Evolutionary conservation across 2,113 vertebrate genomes (phyloP), one percentile per base, ranked within the genome.

Genomic region (Myxocyprinus asiaticus): DNA sequence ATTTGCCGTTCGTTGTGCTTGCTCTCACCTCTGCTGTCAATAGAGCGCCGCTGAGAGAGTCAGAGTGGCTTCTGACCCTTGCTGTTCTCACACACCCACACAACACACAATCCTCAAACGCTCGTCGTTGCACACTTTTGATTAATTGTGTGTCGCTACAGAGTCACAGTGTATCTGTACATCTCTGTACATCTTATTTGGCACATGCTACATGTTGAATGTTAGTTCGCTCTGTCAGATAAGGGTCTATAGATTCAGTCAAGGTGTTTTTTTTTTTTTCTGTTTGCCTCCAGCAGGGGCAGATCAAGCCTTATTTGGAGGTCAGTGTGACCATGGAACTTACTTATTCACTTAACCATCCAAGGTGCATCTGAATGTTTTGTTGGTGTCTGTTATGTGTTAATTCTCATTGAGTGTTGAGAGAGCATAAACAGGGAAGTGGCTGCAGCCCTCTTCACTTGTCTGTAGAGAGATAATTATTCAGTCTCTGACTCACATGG

Each of bases 181-280:
- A 93, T 94, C 93, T 94, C 93, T 93, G 89, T 77, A 67, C 51
- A 80, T 81, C 74, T 86, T 87, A 83, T 85, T 79, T 59, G 76
- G 55, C 47, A 81, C 70, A 55, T 65, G 15, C 90, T 92, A 91
- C 92, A 94, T 93, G 94, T 96, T 91, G 92, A 95, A 93, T 95
- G 94, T 95, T 94, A 93, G 93, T 93, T 95, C 94, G 95, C 95
- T 93, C 94, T 96, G 94, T 96, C 95, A 96, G 95, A 95, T 96
- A 96, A 95, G 95, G 94, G 93, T 95, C 94, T 95, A 93, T 93
- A 93, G 72, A 84, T 78, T 84, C 51, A 67, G 65, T 81, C 76
- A 78, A 81, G 82, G 69, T 77, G 70, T 92, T 93, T 33, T 33
- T 33, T 33, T 33, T 33, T 33, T 33, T 33, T 33, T 33, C 22